A percentile compares a stretch with the other conserved stretches of the same genome.
Conservation (phyloP, 1,140 invertebrate species). For the Neodiprion lecontei region DNA sequence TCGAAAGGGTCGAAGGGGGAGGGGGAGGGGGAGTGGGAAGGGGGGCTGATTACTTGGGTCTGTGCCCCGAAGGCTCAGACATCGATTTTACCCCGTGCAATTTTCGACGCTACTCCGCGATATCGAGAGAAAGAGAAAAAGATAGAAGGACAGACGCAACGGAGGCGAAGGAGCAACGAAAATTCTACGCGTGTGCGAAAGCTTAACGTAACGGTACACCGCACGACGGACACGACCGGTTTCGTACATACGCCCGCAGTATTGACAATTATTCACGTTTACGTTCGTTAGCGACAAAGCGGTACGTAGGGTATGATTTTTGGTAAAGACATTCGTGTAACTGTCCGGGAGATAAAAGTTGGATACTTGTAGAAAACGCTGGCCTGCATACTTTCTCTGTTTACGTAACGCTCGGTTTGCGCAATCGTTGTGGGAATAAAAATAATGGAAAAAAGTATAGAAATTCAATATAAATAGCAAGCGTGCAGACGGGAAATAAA, state of each 20-base stretch:
- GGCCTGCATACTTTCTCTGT: conserved; percentile 1
- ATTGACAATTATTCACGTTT: not conserved
- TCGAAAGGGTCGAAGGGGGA: not conserved
- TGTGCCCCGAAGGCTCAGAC: conserved; percentile 3
- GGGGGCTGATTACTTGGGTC: conserved; percentile 2
- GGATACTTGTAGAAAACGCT: not conserved
- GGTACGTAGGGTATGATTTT: too few relatives aligned
- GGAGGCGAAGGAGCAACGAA: not conserved
- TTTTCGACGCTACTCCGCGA: not conserved
- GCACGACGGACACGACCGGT: not conserved
- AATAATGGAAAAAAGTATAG: too few relatives aligned
- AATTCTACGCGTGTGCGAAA: not conserved
- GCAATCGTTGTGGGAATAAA: not conserved
- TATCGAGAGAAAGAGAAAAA: not conserved
- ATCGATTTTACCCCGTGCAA: conserved; percentile 7
- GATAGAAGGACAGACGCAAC: not conserved
- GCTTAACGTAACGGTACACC: not conserved
- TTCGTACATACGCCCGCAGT: not conserved
- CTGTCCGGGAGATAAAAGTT: not conserved
- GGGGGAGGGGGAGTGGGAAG: not conserved
- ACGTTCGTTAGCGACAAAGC: too few relatives aligned
- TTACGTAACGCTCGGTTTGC: not conserved
- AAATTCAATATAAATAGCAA: not conserved
- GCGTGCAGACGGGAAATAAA: not conserved
- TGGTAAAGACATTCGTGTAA: not conserved